Conservation (phyloP, 2,888 invertebrate species). For the Rhodophaea formosa region DNA sequence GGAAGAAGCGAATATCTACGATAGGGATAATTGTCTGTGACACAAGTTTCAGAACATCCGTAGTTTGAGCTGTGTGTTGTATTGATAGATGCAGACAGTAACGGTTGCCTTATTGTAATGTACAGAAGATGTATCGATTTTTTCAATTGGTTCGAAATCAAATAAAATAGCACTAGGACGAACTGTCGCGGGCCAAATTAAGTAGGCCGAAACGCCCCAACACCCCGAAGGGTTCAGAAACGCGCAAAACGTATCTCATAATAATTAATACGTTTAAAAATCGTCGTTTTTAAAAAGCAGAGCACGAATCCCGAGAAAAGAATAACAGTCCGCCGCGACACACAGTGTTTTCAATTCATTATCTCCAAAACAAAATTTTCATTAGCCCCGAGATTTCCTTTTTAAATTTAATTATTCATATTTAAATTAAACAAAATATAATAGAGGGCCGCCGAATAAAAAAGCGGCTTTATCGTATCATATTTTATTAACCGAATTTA, state of each 20-base stretch:
- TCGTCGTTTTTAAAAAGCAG: slow-evolving; percentile 58
- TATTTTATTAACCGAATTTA: slow-evolving; percentile 81
- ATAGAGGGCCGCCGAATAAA: slow-evolving; percentile 73
- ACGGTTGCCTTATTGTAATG: too few relatives aligned
- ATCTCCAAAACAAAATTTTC: slow-evolving; percentile 81
- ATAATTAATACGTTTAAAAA: slow-evolving; percentile 73
- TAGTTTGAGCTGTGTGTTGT: too few relatives aligned
- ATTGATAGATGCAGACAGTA: too few relatives aligned
- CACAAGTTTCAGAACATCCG: too few relatives aligned
- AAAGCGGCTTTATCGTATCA: slow-evolving; percentile 78
- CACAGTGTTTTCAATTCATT: slow-evolving; percentile 80
- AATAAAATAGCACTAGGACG: too few relatives aligned
- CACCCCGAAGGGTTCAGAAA: slow-evolving; percentile 30
- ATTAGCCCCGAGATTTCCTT: slow-evolving; percentile 79
- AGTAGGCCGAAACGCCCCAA: too few relatives aligned
- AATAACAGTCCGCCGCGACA: slow-evolving; percentile 70
- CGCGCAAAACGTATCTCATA: slow-evolving; percentile 62
- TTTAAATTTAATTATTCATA: slow-evolving; percentile 81
- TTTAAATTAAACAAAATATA: slow-evolving; percentile 82
- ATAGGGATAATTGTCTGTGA: too few relatives aligned
- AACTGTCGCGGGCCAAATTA: too few relatives aligned
- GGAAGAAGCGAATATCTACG: too few relatives aligned
- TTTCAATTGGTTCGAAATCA: too few relatives aligned
- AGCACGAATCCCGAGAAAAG: slow-evolving; percentile 68
- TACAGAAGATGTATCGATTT: too few relatives aligned